phyloP scores from a whole-genome alignment of 2,113 vertebrate species.

The Acanthisitta chloris region DNA sequence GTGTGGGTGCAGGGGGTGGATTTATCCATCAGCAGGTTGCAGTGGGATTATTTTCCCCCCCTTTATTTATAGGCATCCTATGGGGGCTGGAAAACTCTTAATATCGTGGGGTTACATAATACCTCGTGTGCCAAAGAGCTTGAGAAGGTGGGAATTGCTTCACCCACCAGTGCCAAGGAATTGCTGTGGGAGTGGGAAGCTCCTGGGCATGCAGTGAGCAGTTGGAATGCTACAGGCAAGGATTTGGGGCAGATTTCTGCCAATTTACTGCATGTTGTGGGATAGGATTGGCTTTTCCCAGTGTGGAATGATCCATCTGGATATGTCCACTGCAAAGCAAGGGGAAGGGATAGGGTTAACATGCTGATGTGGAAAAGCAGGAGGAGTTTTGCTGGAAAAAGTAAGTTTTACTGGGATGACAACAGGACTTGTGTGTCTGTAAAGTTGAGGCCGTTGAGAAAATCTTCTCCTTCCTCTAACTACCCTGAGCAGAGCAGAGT shows the following conservation, averaged over 20 bases:
- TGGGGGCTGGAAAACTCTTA: not conserved
- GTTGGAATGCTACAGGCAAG: not conserved
- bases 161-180: not conserved
- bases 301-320: fast-evolving
- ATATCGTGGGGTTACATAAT: not conserved
- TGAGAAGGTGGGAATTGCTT: not conserved
- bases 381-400: not conserved
- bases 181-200: not conserved
- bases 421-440: not conserved
- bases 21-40: not conserved
- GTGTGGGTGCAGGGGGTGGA: not conserved
- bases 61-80: not conserved
- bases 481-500: not conserved
- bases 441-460: not conserved
- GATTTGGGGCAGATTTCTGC: not conserved
- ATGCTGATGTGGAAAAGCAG: not conserved
- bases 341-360: not conserved
- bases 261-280: fast-evolving
- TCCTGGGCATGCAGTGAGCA: not conserved
- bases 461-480: not conserved
- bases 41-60: not conserved
- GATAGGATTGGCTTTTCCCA: not conserved
- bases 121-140: not conserved
- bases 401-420: fast-evolving
- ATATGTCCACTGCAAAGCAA: fast-evolving